A percentile compares a stretch with the other conserved stretches of the same genome.
These are phyloP conservation scores for Myzus persicae DNA, from an alignment of 1,140 invertebrate species.

Conservation along the genomic window DNA sequence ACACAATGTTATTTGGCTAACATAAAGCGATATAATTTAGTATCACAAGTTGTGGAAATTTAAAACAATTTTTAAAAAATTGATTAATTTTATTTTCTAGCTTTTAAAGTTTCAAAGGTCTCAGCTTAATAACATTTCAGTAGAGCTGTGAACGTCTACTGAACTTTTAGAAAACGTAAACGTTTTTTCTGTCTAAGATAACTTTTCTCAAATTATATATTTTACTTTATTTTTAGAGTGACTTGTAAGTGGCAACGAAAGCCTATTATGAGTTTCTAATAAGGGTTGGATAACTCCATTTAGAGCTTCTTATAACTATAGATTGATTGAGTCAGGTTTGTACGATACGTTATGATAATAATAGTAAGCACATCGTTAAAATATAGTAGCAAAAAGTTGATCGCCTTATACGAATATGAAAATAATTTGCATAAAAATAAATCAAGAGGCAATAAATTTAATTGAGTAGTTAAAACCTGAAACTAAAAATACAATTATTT, in stretches of 20 bases:
- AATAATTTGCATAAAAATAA: background rate
- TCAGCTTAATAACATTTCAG: background rate
- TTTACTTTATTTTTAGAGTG: background rate
- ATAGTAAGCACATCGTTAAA: background rate
- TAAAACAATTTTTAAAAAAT: background rate
- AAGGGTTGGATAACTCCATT: background rate
- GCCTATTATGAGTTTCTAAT: background rate
- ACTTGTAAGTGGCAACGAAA: background rate
- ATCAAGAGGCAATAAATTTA: background rate
- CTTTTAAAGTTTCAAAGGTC: background rate
- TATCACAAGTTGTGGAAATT: background rate
- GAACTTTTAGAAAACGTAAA: background rate
- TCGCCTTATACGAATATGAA: fast-evolving
- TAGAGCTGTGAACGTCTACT: background rate
- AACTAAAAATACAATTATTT: too few species aligned
- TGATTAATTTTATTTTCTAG: background rate
- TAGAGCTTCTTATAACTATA: background rate
- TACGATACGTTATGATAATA: background rate
- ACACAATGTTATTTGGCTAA: background rate
- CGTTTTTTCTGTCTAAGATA: background rate
- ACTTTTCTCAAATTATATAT: background rate
- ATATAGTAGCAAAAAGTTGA: background rate
- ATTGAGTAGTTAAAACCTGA: too few species aligned
- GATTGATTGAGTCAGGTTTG: background rate
- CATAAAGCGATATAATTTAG: background rate